Evolutionary conservation across 2,113 vertebrate genomes (phyloP).

Genomic region (Periophthalmodon schlosseri): DNA sequence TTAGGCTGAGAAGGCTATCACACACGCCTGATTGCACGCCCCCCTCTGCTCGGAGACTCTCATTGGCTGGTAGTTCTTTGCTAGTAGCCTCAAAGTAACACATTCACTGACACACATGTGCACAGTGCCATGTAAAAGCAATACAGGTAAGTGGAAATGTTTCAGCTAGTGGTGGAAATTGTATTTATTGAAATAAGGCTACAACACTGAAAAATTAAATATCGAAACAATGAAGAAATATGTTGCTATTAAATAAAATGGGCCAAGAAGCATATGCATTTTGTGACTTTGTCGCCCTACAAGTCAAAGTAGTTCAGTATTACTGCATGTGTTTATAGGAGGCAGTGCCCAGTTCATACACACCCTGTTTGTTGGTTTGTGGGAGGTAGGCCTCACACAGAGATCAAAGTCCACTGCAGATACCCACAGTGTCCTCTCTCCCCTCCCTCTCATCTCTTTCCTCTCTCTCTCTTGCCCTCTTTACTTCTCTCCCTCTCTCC

Average conservation of each 20-base stretch:
- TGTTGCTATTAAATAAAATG: background rate
- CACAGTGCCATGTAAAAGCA: slow-evolving; percentile 16
- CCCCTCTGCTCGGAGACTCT: slow-evolving; percentile 46
- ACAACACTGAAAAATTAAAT: background rate
- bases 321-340: background rate
- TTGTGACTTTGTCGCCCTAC: background rate
- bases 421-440: slow-evolving; percentile 38
- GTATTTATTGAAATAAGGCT: background rate
- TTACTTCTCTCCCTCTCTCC: too few species aligned
- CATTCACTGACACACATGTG: slow-evolving; percentile 17
- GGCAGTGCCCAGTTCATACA: background rate
- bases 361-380: slow-evolving; percentile 13
- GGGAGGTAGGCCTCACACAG: slow-evolving; percentile 30
- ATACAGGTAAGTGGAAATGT: background rate
- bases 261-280: background rate
- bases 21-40: slow-evolving; percentile 60
- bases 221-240: background rate
- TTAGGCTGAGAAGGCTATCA: slow-evolving; percentile 69
- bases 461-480: background rate
- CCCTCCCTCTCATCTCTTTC: slow-evolving; percentile 5
- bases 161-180: background rate
- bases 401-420: slow-evolving; percentile 59
- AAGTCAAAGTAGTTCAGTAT: background rate
- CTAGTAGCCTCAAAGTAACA: slow-evolving; percentile 23
- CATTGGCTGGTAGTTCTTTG: slow-evolving; percentile 49